Percentiles rank a stretch among this genome's conserved stretches.
phyloP scores from a whole-genome alignment of 2,113 vertebrate species.

The Petrocephalus microphthalmus region DNA sequence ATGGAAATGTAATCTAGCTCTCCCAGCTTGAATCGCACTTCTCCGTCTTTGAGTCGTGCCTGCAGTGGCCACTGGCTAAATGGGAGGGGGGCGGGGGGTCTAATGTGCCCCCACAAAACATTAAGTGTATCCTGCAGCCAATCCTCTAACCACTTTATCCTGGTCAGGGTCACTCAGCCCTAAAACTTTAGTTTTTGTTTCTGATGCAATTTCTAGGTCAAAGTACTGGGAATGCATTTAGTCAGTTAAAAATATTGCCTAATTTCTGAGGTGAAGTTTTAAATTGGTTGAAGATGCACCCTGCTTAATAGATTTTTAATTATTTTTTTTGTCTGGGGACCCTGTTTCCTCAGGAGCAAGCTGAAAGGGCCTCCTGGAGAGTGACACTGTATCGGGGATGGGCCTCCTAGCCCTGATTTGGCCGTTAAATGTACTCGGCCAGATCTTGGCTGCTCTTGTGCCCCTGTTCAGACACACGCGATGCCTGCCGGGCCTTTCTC shows the following conservation, averaged over 20 bases:
- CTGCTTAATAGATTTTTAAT: slow-evolving; percentile 43
- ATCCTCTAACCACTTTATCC: background rate
- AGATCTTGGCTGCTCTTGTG: slow-evolving; percentile 40
- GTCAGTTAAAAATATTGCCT: slow-evolving; percentile 48
- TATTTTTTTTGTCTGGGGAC: slow-evolving; percentile 37
- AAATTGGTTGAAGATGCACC: slow-evolving; percentile 41
- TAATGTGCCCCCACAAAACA: background rate
- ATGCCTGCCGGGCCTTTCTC: slow-evolving; percentile 35
- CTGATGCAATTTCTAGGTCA: slow-evolving; percentile 20
- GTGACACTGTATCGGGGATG: slow-evolving; percentile 55
- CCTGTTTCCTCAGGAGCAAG: slow-evolving; percentile 42
- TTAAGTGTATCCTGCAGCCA: background rate
- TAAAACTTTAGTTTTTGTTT: background rate
- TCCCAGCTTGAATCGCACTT: background rate
- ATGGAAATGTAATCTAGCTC: background rate
- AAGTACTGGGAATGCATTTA: slow-evolving; percentile 45
- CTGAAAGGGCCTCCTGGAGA: slow-evolving; percentile 34
- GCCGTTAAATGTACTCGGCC: slow-evolving; percentile 42
- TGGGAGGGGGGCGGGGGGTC: background rate
- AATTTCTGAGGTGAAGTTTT: slow-evolving; percentile 36
- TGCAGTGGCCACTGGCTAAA: background rate
- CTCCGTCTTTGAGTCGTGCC: background rate
- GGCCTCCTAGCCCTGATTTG: slow-evolving; percentile 45
- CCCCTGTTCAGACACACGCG: slow-evolving; percentile 36
- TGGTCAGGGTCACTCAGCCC: background rate